Conservation (phyloP, 2,113 vertebrate species). For the Corydoras sp. region DNA sequence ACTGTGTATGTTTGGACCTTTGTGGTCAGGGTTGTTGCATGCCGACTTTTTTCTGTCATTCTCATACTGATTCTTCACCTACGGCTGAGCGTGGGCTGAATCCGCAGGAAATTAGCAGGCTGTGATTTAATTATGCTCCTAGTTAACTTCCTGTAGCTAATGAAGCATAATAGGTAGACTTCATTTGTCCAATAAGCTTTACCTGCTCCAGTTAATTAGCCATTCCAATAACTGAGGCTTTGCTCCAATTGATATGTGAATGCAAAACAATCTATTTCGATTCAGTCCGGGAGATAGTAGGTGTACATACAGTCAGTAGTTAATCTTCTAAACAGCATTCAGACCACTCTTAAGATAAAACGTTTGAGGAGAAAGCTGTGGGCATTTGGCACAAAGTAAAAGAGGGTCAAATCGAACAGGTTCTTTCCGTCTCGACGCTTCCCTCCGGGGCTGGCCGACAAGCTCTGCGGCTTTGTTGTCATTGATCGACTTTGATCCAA, state of each 20-base stretch:
- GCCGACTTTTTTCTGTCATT: too few species aligned
- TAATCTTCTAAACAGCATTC: not conserved
- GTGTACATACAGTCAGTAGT: not conserved
- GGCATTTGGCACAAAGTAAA: not conserved
- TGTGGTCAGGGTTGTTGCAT: too few species aligned
- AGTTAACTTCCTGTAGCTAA: slow-evolving; percentile 60
- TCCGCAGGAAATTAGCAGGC: slow-evolving; percentile 36
- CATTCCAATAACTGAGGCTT: slow-evolving; percentile 55
- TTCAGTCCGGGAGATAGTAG: slow-evolving; percentile 34
- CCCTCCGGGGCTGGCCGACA: too few species aligned
- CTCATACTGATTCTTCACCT: too few species aligned
- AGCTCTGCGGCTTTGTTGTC: slow-evolving; percentile 17
- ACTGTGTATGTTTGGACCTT: too few species aligned
- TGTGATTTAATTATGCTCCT: slow-evolving; percentile 54
- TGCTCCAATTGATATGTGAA: slow-evolving; percentile 59
- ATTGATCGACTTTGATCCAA: slow-evolving; percentile 70
- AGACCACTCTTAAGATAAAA: too few species aligned
- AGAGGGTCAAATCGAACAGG: not conserved
- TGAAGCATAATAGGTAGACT: slow-evolving; percentile 60
- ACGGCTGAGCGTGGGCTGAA: slow-evolving; percentile 17
- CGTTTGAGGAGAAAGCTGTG: too few species aligned
- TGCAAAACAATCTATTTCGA: slow-evolving; percentile 62
- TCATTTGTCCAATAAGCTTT: slow-evolving; percentile 64
- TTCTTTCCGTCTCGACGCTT: too few species aligned
- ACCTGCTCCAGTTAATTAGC: slow-evolving; percentile 65